A percentile compares a stretch with the other conserved stretches of the same genome.
Conservation (phyloP, 2,113 vertebrate genomes). For the Pyxicephalus adspersus region DNA sequence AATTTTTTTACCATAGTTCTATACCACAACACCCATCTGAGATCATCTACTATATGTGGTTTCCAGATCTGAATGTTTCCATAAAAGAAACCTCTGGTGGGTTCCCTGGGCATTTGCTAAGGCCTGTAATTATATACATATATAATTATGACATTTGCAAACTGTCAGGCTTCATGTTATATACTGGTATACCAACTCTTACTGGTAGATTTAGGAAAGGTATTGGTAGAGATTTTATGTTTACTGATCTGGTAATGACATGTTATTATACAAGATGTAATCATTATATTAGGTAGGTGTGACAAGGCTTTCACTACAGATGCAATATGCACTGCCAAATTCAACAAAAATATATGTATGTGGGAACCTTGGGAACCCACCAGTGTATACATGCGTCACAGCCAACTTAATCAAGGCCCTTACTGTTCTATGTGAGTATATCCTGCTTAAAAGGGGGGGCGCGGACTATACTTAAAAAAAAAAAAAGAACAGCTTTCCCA, state of each 20-base stretch:
- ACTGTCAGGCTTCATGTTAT: no score
- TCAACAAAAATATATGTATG: slow-evolving; percentile 9
- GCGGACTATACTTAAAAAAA: slow-evolving; percentile 56
- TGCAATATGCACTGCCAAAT: not conserved
- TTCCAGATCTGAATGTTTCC: no score
- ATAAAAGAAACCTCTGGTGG: no score
- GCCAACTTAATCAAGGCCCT: slow-evolving; percentile 50
- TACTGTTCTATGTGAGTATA: slow-evolving; percentile 56
- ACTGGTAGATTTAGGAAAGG: no score
- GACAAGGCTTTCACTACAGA: not conserved
- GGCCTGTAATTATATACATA: no score
- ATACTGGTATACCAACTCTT: no score
- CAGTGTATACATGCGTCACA: not conserved
- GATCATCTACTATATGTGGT: no score
- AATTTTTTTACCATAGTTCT: no score
- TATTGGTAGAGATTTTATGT: no score
- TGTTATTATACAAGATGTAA: not conserved
- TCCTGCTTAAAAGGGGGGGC: slow-evolving; percentile 55
- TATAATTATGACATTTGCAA: no score
- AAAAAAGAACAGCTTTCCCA: slow-evolving; percentile 68
- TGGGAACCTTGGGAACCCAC: slow-evolving; percentile 2
- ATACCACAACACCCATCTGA: no score
- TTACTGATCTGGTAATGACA: not conserved
- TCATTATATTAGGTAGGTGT: slow-evolving; percentile 5
- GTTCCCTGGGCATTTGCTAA: no score